Base-by-base conservation (phyloP, 2,888 invertebrate genomes). In the Acrobasis repandana region DNA sequence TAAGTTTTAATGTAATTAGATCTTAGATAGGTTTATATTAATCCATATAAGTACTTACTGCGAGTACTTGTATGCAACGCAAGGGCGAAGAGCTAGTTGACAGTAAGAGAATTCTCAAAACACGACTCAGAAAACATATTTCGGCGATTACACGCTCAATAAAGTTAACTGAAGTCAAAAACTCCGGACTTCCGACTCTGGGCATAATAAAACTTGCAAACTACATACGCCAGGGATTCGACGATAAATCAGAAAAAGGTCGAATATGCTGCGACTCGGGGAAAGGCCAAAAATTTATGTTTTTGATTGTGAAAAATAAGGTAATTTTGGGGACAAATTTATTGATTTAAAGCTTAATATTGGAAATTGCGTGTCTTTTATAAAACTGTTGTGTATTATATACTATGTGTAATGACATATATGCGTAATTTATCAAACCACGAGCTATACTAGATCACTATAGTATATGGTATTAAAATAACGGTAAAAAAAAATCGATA, bases 211-310 rank as follows among this genome's bases (percentile, higher is more conserved):
- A 87, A 86, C 80, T 87, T 83, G 75, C 75, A 63, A 76, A 80
- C 76, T 77, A 73, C 68, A 67, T 66, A 69, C 68, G 73, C 68
- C 75, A 74, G 78, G 80, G 79, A 80, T 74, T 82, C 79, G 76
- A 72, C 79, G 70, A 86, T 90, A 90, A 89, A 90, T 90, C 89
- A 88, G 71, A 77, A 80, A 86, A 85, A 85, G 85, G 87, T 82
- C 84, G 83, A 82, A 84, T 80, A 80, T 80, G 77, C 79, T 81
- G 74, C 84, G 73, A 72, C 65, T 63, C 81, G 82, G 79, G 79
- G 52, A 47, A 54, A 54, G 38, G 38, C 38, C 18, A 54, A 50
- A 34, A 58, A 58, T 58, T 58, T 58, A 58, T 58, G 58, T 58
- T 58, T 58, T 58, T 38, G 36, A 49, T 38, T 36, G 58, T 50